Base-by-base conservation (phyloP, 92 coral and sea anemone species). In the Hydrozoanthus gracilis region DNA sequence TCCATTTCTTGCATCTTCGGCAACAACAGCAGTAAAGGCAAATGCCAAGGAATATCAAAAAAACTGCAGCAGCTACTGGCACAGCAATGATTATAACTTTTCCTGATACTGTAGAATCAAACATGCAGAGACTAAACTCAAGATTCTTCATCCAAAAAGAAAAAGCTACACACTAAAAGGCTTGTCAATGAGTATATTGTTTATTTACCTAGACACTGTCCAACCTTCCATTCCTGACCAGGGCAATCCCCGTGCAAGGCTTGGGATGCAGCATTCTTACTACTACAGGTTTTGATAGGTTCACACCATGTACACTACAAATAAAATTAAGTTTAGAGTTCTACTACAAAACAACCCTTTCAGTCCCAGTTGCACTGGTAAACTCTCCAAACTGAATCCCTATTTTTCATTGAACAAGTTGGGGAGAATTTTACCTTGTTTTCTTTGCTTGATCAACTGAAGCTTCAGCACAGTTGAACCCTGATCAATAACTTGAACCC, bases 1-100 rank as follows among this genome's bases (percentile, higher is more conserved):
- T 86, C 60, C 51, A 44, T 66, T 91, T 94, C 92, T 91, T 94
- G 73, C 74, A 80, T 45, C 82, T 91, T 52, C 94, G 91, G 51
- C 98, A 94, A 70, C 98, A 94, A 71, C 98, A 94, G 83, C 98
- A 94, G 88, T 94, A 94, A 71, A 94, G 58, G 55, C 87, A 76
- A 51, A 93, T 91, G 76, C 93, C 95, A 39, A 94, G 71, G 7
- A 92, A 78, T 54, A 94, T 74, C 44, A 92, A 91, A 49, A 94
- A 20, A 55, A 87, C 98, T 84, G 82, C 92, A 64, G 91, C 95
- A 18, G 91, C 64, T 69, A 89, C 78, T 79, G 98, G 95, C 4
- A 94, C 61, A 17, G 90, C 98, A 87, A 94, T 94, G 48, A 94
- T 55, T 5, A 94, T 84, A 17, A 94, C 74, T 62, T 94, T 94